Percentiles rank a stretch among this genome's conserved stretches.
These are phyloP conservation scores for Pongo abelii DNA, from an alignment of 2,113 vertebrate genomes.

Conservation along the genomic window DNA sequence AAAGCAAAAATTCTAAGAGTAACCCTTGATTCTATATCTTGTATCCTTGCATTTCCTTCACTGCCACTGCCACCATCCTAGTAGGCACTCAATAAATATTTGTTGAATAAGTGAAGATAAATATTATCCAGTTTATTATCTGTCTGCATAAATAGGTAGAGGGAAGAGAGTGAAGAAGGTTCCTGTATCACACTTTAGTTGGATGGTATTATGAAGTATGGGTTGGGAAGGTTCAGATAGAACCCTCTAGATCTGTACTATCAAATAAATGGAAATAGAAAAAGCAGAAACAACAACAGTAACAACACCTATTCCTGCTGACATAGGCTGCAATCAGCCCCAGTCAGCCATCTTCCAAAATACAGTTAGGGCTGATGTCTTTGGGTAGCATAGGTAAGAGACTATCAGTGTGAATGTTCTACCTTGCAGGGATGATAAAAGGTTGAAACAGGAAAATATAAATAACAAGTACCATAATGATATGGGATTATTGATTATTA, in stretches of 20 bases:
- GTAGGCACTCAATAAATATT: background rate
- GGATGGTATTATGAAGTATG: rapidly evolving
- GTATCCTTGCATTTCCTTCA: background rate
- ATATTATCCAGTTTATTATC: background rate
- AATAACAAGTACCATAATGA: background rate
- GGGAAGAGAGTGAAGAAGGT: background rate
- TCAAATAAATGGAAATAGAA: background rate
- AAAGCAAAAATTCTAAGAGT: background rate
- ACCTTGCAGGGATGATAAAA: background rate
- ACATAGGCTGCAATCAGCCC: background rate
- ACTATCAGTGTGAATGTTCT: background rate
- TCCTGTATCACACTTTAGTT: background rate
- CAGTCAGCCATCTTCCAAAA: background rate
- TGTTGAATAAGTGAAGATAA: background rate
- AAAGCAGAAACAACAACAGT: background rate
- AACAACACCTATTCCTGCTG: background rate
- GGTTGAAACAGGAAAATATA: background rate
- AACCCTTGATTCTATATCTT: background rate
- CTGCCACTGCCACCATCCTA: background rate
- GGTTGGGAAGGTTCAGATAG: background rate
- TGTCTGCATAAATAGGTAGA: background rate
- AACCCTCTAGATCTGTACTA: background rate
- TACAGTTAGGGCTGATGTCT: background rate
- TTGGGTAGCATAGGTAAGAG: background rate
- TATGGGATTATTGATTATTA: background rate